These are phyloP conservation scores for Miltochrista miniata DNA, from an alignment of 2,888 invertebrate genomes.

Conservation along the genomic window DNA sequence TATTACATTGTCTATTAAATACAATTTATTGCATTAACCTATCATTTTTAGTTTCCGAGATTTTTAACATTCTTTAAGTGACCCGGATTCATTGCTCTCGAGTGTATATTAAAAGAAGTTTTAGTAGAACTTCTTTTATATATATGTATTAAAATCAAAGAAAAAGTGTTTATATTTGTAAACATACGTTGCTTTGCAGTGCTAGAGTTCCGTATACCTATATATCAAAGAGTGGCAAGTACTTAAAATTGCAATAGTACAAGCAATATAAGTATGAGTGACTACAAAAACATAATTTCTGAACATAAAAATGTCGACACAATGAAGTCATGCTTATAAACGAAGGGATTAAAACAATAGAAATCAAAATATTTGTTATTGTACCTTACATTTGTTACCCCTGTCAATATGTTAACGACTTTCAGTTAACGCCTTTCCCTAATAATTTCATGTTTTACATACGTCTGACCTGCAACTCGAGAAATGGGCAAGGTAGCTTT, in stretches of 20 bases:
- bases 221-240: neutral
- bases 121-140: too few relatives aligned
- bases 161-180: too few relatives aligned
- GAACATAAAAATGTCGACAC: constrained; percentile 36
- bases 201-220: neutral
- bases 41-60: too few relatives aligned
- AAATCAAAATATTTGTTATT: constrained; percentile 48
- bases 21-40: too few relatives aligned
- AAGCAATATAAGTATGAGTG: neutral
- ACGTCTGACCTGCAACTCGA: constrained; percentile 29
- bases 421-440: constrained; percentile 39
- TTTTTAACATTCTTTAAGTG: too few relatives aligned
- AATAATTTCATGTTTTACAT: constrained; percentile 45
- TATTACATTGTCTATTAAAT: too few relatives aligned
- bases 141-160: too few relatives aligned
- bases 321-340: constrained; percentile 57
- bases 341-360: constrained; percentile 40
- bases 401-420: constrained; percentile 55
- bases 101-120: too few relatives aligned
- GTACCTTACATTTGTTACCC: constrained; percentile 41
- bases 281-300: constrained; percentile 11
- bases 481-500: constrained; percentile 9
- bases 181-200: too few relatives aligned
- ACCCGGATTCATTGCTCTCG: too few relatives aligned
- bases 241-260: constrained; percentile 2